Base-by-base conservation (phyloP, 2,113 vertebrate species). In the Oryzias curvinotus region DNA sequence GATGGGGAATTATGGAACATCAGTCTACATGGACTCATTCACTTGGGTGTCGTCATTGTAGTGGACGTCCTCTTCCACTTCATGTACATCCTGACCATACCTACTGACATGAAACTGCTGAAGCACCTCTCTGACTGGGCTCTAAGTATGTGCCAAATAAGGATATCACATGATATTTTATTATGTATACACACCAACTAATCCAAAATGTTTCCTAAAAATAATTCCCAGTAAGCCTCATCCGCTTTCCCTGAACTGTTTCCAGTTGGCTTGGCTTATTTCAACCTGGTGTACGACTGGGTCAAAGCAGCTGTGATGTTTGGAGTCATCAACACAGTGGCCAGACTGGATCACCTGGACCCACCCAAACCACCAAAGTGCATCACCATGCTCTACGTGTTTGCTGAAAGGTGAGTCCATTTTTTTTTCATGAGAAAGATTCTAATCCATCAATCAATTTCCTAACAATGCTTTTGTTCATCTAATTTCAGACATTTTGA, bases 211-310 rank as follows among this genome's bases (percentile, higher is more conserved):
- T 47, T 28, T 28, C 26, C 6, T 5, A 36, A 10, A 10, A 12
- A 12, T 36, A 10, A 36, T 10, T 12, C 8, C n/a, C 42, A 28
- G 50, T 60, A 12, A 42, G 57, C 16, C 42, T 36, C n/a, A 19
- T 30, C 4, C 62, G 10, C 62, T 25, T 5, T 25, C 7, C 7
- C 4, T 73, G 41, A 19, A 16, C 66, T 47, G 47, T 75, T 74
- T 57, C 30, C 86, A 98, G 96, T 96, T 73, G 95, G 95, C 53
- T 72, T 98, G 50, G 95, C 97, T 26, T 98, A 98, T 66, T 92
- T 93, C 17, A 98, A 97, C 83, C 69, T 98, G 89, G 93, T 98
- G 64, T 98, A 96, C 0, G 97, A 98, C 77, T 98, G 96, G 97
- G 93, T 98, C 44, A 98, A 98, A 80, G 94, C 96, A 0, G 94